Base-by-base conservation (phyloP, 2,113 vertebrate species). In the Crypturellus undulatus region DNA sequence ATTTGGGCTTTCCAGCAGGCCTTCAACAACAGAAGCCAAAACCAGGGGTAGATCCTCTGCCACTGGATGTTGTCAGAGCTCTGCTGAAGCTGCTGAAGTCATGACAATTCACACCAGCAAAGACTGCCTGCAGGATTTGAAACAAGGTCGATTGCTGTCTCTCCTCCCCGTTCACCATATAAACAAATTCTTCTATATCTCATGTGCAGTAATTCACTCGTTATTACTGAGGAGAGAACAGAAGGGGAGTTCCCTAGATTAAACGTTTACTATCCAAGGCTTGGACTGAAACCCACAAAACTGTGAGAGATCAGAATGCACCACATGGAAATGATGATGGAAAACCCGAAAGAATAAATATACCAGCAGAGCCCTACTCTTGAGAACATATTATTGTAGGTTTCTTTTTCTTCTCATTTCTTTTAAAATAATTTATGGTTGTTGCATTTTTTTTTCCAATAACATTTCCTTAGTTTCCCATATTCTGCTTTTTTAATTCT, bases 281-380 rank as follows among this genome's bases (percentile, higher is more conserved):
- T 94, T 64, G 68, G 76, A 82, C 9, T 63, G 56, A 93, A 92
- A 92, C 30, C 79, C 59, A 3, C 60, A 94, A 83, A 94, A 91
- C 71, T 83, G 45, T 28, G 45, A 91, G 79, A 9, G 34, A 83
- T 77, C 63, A 78, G 49, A 87, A 83, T 30, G 60, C 56, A 83
- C 51, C 90, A 94, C 91, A 94, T 93, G 91, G 93, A 91, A 95
- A 92, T 87, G 60, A 91, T 90, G 94, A 94, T 79, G 75, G 71
- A 92, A 94, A 96, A 82, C 68, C 79, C 60, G 60, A 91, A 25
- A 63, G 75, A 89, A 92, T 70, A 92, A 94, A 89, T 56, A 64
- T 26, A 56, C 18, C 51, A 79, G 79, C 42, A 87, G 89, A 94
- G 71, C 49, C 40, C 69, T 28, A 51, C 59, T 91, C 59, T 92